Conservation (phyloP, 2,888 invertebrate species). For the Acleris sparsana region DNA sequence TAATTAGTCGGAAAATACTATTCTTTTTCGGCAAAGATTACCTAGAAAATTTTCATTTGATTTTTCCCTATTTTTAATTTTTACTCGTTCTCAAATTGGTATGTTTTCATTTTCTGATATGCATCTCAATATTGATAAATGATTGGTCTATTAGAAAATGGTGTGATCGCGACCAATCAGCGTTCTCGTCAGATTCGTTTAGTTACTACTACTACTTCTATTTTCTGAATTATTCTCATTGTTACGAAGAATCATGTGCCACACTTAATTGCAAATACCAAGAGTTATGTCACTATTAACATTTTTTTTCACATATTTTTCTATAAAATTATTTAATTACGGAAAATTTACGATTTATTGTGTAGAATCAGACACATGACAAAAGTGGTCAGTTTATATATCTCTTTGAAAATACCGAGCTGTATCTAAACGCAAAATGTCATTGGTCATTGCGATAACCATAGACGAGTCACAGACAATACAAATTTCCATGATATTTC, state of each 20-base stretch:
- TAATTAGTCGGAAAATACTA: constrained; percentile 51
- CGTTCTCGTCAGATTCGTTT: constrained; percentile 10
- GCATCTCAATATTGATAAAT: constrained; percentile 8
- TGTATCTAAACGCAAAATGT: constrained; percentile 27
- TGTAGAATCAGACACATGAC: too few species aligned
- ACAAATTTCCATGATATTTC: background rate
- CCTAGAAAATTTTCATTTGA: constrained; percentile 59
- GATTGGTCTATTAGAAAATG: constrained; percentile 22
- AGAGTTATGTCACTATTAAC: too few species aligned
- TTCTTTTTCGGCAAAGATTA: constrained; percentile 61
- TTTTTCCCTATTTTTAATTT: constrained; percentile 67
- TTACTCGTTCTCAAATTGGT: constrained; percentile 40
- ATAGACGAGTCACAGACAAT: constrained; percentile 27
- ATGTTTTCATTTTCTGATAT: constrained; percentile 30
- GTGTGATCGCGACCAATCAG: constrained; percentile 22
- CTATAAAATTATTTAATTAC: too few species aligned
- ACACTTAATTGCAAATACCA: too few species aligned
- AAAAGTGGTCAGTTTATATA: constrained; percentile 11
- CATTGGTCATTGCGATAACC: constrained; percentile 20
- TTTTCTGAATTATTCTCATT: constrained; percentile 19
- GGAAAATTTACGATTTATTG: too few species aligned
- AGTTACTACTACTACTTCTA: constrained; percentile 13
- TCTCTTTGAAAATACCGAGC: constrained; percentile 26
- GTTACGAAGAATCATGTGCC: background rate
- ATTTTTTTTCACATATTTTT: too few species aligned